Percentiles rank a stretch among this genome's conserved stretches.
Conservation (phyloP, 2,113 vertebrate species). For the Scalopus aquaticus region DNA sequence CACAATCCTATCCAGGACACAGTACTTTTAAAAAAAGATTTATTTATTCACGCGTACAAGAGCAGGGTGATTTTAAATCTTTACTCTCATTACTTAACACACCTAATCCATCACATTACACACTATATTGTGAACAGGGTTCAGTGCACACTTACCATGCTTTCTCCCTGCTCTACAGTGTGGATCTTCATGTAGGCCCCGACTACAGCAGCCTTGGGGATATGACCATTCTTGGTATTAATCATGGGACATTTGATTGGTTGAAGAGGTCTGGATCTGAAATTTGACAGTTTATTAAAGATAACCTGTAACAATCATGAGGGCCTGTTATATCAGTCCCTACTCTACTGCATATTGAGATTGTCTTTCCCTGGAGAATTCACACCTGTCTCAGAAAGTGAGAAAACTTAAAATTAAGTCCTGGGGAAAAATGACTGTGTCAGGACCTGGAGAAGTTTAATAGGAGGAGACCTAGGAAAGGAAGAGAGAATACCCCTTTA, state of each 20-base stretch:
- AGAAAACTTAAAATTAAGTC: constrained; percentile 23
- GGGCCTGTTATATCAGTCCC: not conserved
- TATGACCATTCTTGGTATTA: constrained; percentile 46
- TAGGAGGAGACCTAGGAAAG: not conserved
- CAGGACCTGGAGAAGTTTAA: not conserved
- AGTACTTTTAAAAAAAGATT: not conserved
- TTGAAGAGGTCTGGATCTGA: constrained; percentile 49
- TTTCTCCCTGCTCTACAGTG: constrained; percentile 55
- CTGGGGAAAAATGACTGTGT: not conserved
- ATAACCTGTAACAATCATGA: not conserved
- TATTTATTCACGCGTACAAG: no score
- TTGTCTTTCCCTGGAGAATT: not conserved
- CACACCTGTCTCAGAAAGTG: not conserved
- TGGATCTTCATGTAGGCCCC: constrained; percentile 74
- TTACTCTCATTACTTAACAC: not conserved
- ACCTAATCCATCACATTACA: not conserved
- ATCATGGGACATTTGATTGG: constrained; percentile 3
- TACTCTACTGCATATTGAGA: not conserved
- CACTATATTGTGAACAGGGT: not conserved
- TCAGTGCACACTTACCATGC: constrained; percentile 60
- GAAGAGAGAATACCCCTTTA: not conserved
- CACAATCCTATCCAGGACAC: not conserved
- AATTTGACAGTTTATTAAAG: constrained; percentile 52
- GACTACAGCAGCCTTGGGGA: constrained; percentile 61
- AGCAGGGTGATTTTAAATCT: not conserved